Evolutionary conservation across 2,888 invertebrate species (phyloP), one percentile per base, ranked within the genome.

Genomic region (Blera fallax): DNA sequence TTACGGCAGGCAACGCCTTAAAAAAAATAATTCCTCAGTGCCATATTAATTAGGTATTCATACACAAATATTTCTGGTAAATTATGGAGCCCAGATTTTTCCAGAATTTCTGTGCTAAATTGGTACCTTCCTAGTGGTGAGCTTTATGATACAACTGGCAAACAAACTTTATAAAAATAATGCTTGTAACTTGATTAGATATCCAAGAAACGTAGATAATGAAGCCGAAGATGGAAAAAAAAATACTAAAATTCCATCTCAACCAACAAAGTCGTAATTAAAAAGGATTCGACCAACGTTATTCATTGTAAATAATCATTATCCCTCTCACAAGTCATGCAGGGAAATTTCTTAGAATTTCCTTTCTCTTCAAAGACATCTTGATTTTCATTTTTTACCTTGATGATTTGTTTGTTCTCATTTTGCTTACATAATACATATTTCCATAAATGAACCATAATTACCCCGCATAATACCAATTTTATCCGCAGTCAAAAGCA

Each of bases 401-500:
- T 40, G 14, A 40, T 40, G 3, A 1, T 32, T n/a, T n/a, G 6
- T 14, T 14, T 29, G 16, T 29, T 62, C n/a, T 16, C 16, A 62
- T 14, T 43, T 24, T 52, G 29, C 14, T 58, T 70, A 32, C 56
- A 56, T 32, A 56, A 60, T n/a, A n/a, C n/a, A 10, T 34, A n/a
- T 58, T 48, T 8, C 48, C 40, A 62, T 52, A 74, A 74, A 52
- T 14, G 18, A 7, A 43, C 45, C 29, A 29, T 54, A 74, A 74
- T 64, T 54, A 54, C 11, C 21, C 54, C 24, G 32, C 64, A 43
- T 64, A 64, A 21, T 21, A 24, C 37, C 21, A n/a, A n/a, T n/a
- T 56, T 21, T 50, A 14, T n/a, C 16, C 56, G 8, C n/a, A 32
- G 29, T 34, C 37, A 24, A 3, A 24, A n/a, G 27, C 3, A 45